Base-by-base conservation (phyloP, 2,888 invertebrate genomes). In the Drosophila robusta region DNA sequence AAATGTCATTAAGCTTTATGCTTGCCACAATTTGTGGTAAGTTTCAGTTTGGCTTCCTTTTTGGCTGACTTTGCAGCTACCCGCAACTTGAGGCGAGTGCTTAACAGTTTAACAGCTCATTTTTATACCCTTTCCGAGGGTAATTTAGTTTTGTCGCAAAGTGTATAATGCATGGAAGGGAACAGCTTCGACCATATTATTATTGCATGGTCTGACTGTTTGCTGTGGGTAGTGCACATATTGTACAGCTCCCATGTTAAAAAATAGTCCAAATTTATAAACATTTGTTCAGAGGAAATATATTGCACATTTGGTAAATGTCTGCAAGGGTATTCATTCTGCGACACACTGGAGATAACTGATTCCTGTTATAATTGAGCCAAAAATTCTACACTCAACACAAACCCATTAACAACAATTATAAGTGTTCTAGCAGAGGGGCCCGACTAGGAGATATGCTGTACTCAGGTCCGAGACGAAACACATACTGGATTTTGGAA, bases 1-100 rank as follows among this genome's bases (percentile, higher is more conserved):
- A 80, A 73, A 70, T 70, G 70, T 56, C 70, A 73, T 73, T 73
- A 62, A 58, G 60, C 49, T 54, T 47, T 67, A 14, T 49, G 42
- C 22, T 44, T 42, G 46, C 32, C 58, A 54, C 55, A 69, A 65
- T 62, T 70, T 56, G n/a, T 42, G 47, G 42, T 32, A 8, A 36
- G 26, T 55, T 56, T 46, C 45, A 11, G 32, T 11, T 67, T 41
- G 26, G 6, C 36, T 51, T 60, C 29, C 8, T 44, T 36, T 38
- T 36, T n/a, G 9, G 7, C 4, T n/a, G 11, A 8, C 38, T 32
- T 39, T 50, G 44, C 26, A 38, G 38, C 26, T 49, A 50, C 16
- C 22, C 32, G 34, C 36, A 41, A 38, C 34, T 36, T 42, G 47
- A 41, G 57, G 3, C 4, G 14, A 47, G n/a, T 3, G n/a, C n/a